A percentile compares a stretch with the other conserved stretches of the same genome.
These are phyloP conservation scores for Styela plicata DNA, from an alignment of 23 tunicate species.

Conservation along the genomic window DNA sequence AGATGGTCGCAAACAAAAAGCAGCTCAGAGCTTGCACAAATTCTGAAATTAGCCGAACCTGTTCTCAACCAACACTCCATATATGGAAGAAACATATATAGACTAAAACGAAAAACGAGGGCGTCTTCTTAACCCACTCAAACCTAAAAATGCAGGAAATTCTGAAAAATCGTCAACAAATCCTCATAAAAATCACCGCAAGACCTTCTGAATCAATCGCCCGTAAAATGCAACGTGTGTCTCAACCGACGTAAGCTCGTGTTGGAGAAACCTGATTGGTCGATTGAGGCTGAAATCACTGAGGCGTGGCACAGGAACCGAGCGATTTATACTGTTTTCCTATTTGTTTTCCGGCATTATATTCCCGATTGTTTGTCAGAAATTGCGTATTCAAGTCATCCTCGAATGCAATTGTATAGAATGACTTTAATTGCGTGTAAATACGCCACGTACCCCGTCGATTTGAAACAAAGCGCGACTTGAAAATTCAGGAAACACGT, in stretches of 20 bases:
- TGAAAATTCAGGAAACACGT: not conserved
- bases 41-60: too few relatives aligned
- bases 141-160: too few relatives aligned
- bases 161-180: too few relatives aligned
- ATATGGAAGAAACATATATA: too few relatives aligned
- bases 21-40: too few relatives aligned
- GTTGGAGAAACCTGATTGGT: slow-evolving; percentile 18
- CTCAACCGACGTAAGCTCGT: not conserved
- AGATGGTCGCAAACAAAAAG: too few relatives aligned
- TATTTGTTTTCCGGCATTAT: not conserved
- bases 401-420: not conserved
- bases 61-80: too few relatives aligned
- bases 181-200: not conserved
- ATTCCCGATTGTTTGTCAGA: not conserved
- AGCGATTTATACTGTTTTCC: not conserved
- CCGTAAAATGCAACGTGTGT: slow-evolving; percentile 10
- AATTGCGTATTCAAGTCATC: not conserved
- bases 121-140: too few relatives aligned
- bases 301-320: slow-evolving; percentile 2
- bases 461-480: too few relatives aligned
- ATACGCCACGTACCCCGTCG: not conserved
- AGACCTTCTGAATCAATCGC: not conserved
- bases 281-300: not conserved
- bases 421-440: not conserved
- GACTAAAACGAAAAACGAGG: too few relatives aligned